phyloP scores from a whole-genome alignment of 2,888 invertebrate species.

The Silvanus unidentatus region DNA sequence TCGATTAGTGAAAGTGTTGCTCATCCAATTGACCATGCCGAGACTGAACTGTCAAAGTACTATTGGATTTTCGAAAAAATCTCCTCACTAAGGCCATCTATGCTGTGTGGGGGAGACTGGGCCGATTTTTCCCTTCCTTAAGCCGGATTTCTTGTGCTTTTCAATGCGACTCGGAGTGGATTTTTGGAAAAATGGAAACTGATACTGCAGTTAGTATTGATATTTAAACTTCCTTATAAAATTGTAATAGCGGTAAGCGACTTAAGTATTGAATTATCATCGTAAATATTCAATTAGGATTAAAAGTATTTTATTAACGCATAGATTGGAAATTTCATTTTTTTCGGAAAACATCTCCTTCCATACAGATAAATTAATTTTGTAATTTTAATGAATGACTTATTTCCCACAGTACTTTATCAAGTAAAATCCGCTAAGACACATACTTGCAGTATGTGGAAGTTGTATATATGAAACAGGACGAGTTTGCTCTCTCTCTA shows the following conservation, averaged over 20 bases:
- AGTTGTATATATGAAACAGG: neutral
- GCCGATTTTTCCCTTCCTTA: no score
- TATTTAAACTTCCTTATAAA: no score
- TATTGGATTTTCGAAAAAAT: slow-evolving; percentile 18
- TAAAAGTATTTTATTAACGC: no score
- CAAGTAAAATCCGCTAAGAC: neutral
- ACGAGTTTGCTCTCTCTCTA: neutral
- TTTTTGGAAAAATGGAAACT: slow-evolving; percentile 22
- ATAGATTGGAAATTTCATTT: no score
- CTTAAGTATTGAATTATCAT: no score
- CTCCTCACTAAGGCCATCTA: slow-evolving; percentile 20
- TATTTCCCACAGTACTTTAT: slow-evolving; percentile 6
- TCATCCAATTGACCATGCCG: slow-evolving; percentile 15
- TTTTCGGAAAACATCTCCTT: no score
- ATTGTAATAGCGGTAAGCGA: no score
- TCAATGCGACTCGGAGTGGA: no score
- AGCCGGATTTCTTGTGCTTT: no score
- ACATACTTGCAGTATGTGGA: no score
- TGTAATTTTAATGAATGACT: slow-evolving; percentile 1
- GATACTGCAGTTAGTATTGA: slow-evolving; percentile 32
- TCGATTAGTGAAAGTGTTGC: no score
- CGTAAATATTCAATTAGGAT: no score
- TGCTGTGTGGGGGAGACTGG: slow-evolving; percentile 7
- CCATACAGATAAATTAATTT: neutral
- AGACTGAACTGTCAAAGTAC: slow-evolving; percentile 19